A percentile compares a stretch with the other conserved stretches of the same genome.
Conservation (phyloP, 2,113 vertebrate species). For the Cyprinodon variegatus region DNA sequence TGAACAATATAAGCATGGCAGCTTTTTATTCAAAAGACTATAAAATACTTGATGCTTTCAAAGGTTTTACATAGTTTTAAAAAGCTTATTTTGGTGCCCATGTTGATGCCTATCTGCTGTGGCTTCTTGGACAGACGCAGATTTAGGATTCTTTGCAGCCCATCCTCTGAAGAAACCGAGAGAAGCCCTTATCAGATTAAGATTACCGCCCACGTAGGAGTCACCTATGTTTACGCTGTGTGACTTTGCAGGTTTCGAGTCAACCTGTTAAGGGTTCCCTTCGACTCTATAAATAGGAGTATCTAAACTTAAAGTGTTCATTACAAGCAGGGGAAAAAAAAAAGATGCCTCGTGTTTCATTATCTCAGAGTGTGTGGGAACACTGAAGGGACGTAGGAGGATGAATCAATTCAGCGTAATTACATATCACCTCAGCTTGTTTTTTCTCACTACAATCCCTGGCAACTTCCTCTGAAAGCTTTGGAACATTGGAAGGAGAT, state of each 20-base stretch:
- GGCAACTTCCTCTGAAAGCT: slow-evolving; percentile 65
- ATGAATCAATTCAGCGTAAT: slow-evolving; percentile 68
- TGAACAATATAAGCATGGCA: neutral
- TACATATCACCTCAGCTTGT: slow-evolving; percentile 67
- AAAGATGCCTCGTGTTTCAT: slow-evolving; percentile 59
- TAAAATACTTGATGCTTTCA: slow-evolving; percentile 1
- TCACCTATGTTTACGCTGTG: slow-evolving; percentile 44
- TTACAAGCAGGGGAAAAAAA: slow-evolving; percentile 44
- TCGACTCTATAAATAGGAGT: slow-evolving; percentile 57
- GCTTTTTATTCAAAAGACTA: neutral
- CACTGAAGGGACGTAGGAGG: slow-evolving; percentile 63
- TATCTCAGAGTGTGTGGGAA: slow-evolving; percentile 55
- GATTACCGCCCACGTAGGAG: slow-evolving; percentile 45
- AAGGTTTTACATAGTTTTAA: slow-evolving; percentile 1
- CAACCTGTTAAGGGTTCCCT: slow-evolving; percentile 38
- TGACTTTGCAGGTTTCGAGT: slow-evolving; percentile 36
- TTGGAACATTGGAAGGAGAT: slow-evolving; percentile 67
- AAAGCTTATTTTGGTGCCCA: slow-evolving; percentile 7
- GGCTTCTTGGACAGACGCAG: slow-evolving; percentile 16
- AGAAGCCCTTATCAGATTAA: slow-evolving; percentile 59
- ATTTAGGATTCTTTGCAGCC: slow-evolving; percentile 32
- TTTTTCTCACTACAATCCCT: slow-evolving; percentile 56
- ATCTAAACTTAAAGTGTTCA: slow-evolving; percentile 50
- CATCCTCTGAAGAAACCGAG: slow-evolving; percentile 8
- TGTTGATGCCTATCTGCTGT: slow-evolving; percentile 22